A percentile compares a stretch with the other conserved stretches of the same genome.
Conservation (phyloP, 2,113 vertebrate genomes). For the Carettochelys insculpta region DNA sequence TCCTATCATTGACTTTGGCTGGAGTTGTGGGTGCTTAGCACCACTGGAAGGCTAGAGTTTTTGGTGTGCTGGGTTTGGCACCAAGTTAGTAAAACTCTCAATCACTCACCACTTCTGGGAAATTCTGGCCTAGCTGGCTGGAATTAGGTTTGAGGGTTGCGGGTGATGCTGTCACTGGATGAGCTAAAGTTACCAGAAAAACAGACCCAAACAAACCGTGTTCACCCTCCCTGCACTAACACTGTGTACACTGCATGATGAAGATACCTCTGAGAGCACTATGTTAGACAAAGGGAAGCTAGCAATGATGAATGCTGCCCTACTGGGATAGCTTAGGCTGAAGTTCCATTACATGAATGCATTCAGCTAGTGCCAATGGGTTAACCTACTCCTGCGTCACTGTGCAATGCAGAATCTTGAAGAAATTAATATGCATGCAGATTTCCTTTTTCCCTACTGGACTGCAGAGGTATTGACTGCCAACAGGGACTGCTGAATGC, state of each 20-base stretch:
- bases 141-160: too few species aligned
- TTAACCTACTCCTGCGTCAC: too few species aligned
- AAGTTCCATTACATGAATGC: neutral
- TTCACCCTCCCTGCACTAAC: neutral
- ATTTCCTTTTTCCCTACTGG: too few species aligned
- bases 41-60: neutral
- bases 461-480: too few species aligned
- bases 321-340: neutral
- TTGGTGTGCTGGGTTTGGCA: fast-evolving
- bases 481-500: too few species aligned
- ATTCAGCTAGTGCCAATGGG: neutral
- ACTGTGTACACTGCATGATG: conserved; percentile 20
- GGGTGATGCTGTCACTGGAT: neutral
- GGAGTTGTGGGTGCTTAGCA: neutral
- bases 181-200: conserved; percentile 3
- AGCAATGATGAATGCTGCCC: neutral
- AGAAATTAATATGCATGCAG: too few species aligned
- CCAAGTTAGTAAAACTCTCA: neutral
- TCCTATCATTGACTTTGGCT: neutral
- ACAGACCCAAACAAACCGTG: neutral
- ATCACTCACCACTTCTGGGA: neutral
- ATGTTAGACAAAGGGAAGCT: neutral
- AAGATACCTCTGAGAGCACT: conserved; percentile 1
- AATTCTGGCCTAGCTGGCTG: neutral
- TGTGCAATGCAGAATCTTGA: too few species aligned